Percentiles rank a stretch among this genome's conserved stretches.
phyloP scores from a whole-genome alignment of 1,140 invertebrate species.

The Meteorus sp. region DNA sequence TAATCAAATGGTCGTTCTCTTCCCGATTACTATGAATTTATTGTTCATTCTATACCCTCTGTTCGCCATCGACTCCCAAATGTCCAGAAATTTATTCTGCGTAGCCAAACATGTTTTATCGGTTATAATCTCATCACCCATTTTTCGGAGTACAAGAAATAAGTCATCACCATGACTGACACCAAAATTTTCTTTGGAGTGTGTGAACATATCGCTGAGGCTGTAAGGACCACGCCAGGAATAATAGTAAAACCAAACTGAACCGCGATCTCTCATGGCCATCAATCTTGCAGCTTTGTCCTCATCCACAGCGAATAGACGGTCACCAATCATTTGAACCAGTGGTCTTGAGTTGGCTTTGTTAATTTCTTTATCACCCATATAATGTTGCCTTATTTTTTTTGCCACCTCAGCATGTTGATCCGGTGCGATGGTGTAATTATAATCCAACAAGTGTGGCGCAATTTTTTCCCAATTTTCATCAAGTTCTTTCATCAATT shows the following conservation, averaged over 20 bases:
- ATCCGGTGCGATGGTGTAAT: conserved; percentile 61
- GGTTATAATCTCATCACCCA: conserved; percentile 41
- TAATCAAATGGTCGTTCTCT: conserved; percentile 32
- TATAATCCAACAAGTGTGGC: conserved; percentile 64
- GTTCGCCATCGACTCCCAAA: conserved; percentile 61
- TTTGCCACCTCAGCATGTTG: conserved; percentile 51
- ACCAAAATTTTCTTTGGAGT: conserved; percentile 61
- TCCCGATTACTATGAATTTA: conserved; percentile 37
- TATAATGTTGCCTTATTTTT: conserved; percentile 63
- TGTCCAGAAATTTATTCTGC: conserved; percentile 58
- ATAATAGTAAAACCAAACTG: conserved; percentile 66
- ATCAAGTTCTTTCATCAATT: conserved; percentile 58
- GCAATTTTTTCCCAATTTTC: conserved; percentile 63
- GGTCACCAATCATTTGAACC: conserved; percentile 62
- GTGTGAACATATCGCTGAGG: conserved; percentile 55
- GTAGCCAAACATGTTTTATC: conserved; percentile 55
- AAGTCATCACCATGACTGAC: conserved; percentile 66
- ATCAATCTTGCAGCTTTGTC: conserved; percentile 63
- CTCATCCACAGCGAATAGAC: conserved; percentile 61
- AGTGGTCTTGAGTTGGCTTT: conserved; percentile 28
- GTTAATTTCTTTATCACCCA: conserved; percentile 57
- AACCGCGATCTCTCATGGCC: conserved; percentile 58
- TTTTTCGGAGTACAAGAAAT: conserved; percentile 48
- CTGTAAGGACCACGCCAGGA: conserved; percentile 60
- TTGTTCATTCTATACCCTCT: conserved; percentile 59